Evolutionary conservation across 2,797 vertebrate species (phyloP).

Genomic region (Sciurus vulgaris): DNA sequence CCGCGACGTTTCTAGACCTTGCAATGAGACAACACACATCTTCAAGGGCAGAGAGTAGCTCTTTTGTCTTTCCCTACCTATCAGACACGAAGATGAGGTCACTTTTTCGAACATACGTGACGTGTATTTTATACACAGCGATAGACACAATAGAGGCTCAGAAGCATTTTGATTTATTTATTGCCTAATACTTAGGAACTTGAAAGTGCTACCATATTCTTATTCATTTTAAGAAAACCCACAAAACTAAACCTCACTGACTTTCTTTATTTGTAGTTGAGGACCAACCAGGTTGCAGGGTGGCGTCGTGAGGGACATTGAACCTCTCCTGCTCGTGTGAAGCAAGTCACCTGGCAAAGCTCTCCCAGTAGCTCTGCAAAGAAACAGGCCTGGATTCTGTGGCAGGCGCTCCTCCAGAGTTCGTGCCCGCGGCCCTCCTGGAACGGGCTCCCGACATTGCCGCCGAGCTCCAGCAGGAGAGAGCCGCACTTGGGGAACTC

Average conservation of each 20-base stretch:
- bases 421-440: too few species aligned
- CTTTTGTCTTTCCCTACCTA: too few species aligned
- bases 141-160: fast-evolving
- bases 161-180: neutral
- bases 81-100: too few species aligned
- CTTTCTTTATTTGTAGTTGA: neutral
- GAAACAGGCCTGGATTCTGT: neutral
- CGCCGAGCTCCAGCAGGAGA: fast-evolving
- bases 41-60: too few species aligned
- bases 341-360: neutral
- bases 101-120: too few species aligned
- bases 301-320: neutral
- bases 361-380: neutral
- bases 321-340: neutral
- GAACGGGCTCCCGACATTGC: neutral
- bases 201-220: neutral
- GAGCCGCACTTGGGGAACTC: neutral
- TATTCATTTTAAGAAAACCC: neutral
- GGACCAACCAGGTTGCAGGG: neutral
- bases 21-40: too few species aligned
- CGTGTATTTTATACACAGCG: too few species aligned
- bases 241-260: neutral
- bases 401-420: too few species aligned
- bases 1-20: too few species aligned
- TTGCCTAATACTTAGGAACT: neutral